phyloP scores from a whole-genome alignment of 2,888 invertebrate species.

The Cephus pulcher region DNA sequence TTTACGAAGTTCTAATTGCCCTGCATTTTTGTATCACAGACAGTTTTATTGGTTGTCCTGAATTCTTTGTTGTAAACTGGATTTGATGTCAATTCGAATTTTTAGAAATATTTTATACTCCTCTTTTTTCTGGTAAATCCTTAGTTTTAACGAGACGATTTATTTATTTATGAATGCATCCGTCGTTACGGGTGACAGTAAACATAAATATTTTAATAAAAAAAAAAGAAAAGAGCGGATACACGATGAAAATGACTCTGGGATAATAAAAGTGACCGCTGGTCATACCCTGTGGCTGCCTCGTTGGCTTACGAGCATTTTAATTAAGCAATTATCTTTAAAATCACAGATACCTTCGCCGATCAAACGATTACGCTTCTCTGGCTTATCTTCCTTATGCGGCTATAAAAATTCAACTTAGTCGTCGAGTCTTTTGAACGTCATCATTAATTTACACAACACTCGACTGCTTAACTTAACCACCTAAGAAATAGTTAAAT shows the following conservation, averaged over 20 bases:
- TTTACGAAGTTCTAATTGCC: too few relatives aligned
- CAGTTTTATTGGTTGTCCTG: too few relatives aligned
- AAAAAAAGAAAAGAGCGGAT: neutral
- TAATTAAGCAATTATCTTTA: slow-evolving; percentile 23
- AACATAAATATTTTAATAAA: neutral
- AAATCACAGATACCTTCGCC: slow-evolving; percentile 17
- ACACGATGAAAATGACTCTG: neutral
- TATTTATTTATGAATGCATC: neutral
- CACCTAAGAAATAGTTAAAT: neutral
- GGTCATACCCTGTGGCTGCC: neutral
- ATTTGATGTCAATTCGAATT: too few relatives aligned
- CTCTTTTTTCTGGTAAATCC: too few relatives aligned
- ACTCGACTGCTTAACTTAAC: neutral
- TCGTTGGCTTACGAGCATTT: slow-evolving; percentile 9
- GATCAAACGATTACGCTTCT: slow-evolving; percentile 10
- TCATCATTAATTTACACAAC: slow-evolving; percentile 20
- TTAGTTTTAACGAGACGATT: neutral
- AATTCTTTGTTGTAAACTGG: too few relatives aligned
- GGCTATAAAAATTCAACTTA: slow-evolving; percentile 13
- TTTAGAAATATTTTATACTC: too few relatives aligned
- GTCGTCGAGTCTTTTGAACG: slow-evolving; percentile 15
- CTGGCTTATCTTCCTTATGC: slow-evolving; percentile 16
- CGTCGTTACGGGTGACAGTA: neutral
- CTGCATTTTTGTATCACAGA: too few relatives aligned
- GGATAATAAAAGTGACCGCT: neutral